Conservation (phyloP, 2,888 invertebrate species). For the Pterobdella sp. region DNA sequence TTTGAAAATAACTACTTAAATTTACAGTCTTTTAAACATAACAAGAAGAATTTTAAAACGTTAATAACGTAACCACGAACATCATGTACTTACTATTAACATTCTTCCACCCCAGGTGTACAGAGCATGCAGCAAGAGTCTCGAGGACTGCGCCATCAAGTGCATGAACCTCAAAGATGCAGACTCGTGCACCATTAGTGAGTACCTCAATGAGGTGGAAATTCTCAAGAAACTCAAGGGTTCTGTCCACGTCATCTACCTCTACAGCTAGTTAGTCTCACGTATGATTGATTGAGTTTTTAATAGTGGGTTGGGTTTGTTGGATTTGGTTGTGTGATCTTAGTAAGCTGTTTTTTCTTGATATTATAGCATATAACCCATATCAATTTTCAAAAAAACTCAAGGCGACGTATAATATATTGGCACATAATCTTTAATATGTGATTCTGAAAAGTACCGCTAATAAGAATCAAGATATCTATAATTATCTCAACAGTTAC, state of each 20-base stretch:
- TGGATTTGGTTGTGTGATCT: not conserved
- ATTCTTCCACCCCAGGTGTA: no score
- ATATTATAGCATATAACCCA: not conserved
- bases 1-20: no score
- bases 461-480: constrained; percentile 42
- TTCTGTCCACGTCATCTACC: constrained; percentile 70
- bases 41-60: no score
- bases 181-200: constrained; percentile 65
- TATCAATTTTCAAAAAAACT: no score
- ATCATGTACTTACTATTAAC: no score
- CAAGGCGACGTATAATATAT: no score
- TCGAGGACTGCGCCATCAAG: constrained; percentile 62
- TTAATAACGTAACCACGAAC: no score
- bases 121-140: constrained; percentile 14
- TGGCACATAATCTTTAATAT: no score
- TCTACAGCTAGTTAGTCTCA: constrained; percentile 74
- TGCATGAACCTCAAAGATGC: constrained; percentile 66
- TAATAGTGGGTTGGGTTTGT: not conserved
- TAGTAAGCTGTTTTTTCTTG: not conserved
- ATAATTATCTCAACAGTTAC: constrained; percentile 58
- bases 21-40: no score
- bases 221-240: constrained; percentile 68
- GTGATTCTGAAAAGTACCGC: no score
- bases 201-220: constrained; percentile 80
- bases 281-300: not conserved